A percentile compares a stretch with the other conserved stretches of the same genome.
phyloP scores from a whole-genome alignment of 92 coral and sea anemone genomes.

The Epizoanthus ramosus region DNA sequence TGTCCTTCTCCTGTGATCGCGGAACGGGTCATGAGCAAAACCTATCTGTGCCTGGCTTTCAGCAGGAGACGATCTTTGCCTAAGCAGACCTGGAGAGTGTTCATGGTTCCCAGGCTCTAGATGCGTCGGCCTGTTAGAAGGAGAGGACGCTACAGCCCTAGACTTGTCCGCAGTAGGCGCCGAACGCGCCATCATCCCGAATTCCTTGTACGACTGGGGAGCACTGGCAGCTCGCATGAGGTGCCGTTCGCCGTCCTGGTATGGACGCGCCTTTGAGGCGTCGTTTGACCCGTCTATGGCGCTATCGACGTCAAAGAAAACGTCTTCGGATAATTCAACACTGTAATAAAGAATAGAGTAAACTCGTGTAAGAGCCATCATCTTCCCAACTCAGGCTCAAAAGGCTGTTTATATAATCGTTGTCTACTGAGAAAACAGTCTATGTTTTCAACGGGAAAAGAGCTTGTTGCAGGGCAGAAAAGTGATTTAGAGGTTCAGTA shows the following conservation, averaged over 20 bases:
- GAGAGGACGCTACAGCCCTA: neutral
- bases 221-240: constrained; percentile 60
- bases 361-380: too few relatives aligned
- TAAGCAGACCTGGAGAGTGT: constrained; percentile 7
- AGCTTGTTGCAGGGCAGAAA: too few relatives aligned
- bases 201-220: constrained; percentile 52
- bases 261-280: constrained; percentile 56
- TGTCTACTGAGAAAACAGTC: too few relatives aligned
- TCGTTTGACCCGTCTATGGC: neutral
- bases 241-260: constrained; percentile 61
- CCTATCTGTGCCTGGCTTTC: neutral
- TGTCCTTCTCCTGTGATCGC: constrained; percentile 27
- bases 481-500: too few relatives aligned
- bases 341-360: neutral
- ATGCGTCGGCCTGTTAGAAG: constrained; percentile 20
- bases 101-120: constrained; percentile 33
- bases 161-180: neutral
- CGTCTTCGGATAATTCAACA: constrained; percentile 36
- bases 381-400: too few relatives aligned
- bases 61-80: constrained; percentile 36
- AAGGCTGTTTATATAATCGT: too few relatives aligned
- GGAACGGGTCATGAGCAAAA: constrained; percentile 18
- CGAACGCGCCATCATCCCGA: constrained; percentile 42
- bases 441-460: too few relatives aligned
- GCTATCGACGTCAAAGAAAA: constrained; percentile 21